Evolutionary conservation across 2,113 vertebrate species (phyloP).

Genomic region (Podarcis raffonei): DNA sequence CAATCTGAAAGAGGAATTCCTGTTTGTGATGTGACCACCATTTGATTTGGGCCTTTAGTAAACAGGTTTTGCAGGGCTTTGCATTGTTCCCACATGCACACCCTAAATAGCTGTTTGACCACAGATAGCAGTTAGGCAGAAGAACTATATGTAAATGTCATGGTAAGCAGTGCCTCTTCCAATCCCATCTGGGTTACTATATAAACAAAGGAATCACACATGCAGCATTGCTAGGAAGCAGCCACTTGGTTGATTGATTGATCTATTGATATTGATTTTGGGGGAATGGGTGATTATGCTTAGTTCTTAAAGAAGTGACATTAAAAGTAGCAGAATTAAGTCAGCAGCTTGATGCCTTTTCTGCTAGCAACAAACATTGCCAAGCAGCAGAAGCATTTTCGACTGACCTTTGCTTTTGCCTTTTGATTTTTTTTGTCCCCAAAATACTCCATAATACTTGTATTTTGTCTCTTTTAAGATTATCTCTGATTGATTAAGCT

Average conservation of each 20-base stretch:
- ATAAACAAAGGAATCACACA: not conserved
- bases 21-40: not conserved
- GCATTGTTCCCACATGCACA: not conserved
- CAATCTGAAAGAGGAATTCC: not conserved
- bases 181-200: not conserved
- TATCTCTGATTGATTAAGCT: slow-evolving; percentile 15
- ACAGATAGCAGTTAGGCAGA: not conserved
- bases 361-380: not conserved
- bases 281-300: not conserved
- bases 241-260: not conserved
- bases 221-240: not conserved
- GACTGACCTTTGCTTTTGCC: slow-evolving; percentile 21
- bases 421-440: not conserved
- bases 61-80: not conserved
- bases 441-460: fast-evolving
- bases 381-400: slow-evolving; percentile 2
- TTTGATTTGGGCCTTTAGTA: not conserved
- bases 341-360: not conserved
- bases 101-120: not conserved
- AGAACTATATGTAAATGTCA: too few species aligned
- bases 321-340: not conserved
- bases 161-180: not conserved
- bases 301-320: not conserved
- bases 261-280: not conserved
- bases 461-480: slow-evolving; percentile 29